A percentile compares a stretch with the other conserved stretches of the same genome.
phyloP scores from a whole-genome alignment of 2,888 invertebrate genomes.

The Autographa gamma region DNA sequence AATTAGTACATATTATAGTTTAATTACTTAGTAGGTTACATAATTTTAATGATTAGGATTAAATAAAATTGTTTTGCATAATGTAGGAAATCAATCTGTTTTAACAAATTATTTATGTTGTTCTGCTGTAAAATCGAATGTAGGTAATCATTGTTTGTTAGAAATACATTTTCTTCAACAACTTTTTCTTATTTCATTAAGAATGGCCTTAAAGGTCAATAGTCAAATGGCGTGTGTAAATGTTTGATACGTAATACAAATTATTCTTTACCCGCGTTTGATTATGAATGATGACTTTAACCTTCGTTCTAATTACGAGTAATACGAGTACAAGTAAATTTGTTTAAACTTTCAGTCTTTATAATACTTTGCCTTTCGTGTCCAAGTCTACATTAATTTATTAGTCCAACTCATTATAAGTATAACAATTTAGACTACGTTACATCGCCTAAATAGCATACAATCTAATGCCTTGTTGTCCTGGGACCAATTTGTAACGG shows the following conservation, averaged over 20 bases:
- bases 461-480: too few species aligned
- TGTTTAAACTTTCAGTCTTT: too few species aligned
- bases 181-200: not conserved
- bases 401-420: too few species aligned
- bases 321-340: too few species aligned
- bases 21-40: too few species aligned
- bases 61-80: too few species aligned
- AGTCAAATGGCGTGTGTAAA: slow-evolving; percentile 1
- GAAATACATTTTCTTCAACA: not conserved
- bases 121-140: not conserved
- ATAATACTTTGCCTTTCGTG: too few species aligned
- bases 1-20: too few species aligned
- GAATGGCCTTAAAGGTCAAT: not conserved
- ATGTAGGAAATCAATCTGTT: not conserved
- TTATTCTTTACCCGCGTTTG: not conserved
- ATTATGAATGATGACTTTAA: not conserved
- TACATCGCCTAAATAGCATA: too few species aligned
- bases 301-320: not conserved
- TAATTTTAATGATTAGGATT: too few species aligned
- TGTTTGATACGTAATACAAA: not conserved
- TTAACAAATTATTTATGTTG: not conserved
- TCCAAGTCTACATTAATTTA: too few species aligned
- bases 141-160: not conserved
- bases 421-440: not conserved
- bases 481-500: too few species aligned